These are phyloP conservation scores for Calameuta pallipes DNA, from an alignment of 2,888 invertebrate species.

Conservation along the genomic window DNA sequence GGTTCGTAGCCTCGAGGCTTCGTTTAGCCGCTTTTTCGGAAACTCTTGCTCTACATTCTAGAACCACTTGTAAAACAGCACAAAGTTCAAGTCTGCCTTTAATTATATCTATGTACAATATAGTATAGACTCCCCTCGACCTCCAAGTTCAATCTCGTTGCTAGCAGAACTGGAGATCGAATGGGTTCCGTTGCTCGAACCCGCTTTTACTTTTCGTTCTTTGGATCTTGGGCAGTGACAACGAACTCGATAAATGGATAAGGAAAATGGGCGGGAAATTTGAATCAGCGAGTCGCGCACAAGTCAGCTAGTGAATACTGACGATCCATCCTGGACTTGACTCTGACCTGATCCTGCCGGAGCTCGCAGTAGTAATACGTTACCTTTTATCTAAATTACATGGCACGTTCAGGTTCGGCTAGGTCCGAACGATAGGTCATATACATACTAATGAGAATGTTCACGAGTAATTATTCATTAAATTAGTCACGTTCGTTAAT, in stretches of 20 bases:
- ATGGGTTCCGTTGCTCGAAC: not conserved
- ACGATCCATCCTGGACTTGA: not conserved
- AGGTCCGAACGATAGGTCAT: not conserved
- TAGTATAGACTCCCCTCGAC: constrained; percentile 12
- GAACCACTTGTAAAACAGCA: constrained; percentile 30
- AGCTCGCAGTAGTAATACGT: not conserved
- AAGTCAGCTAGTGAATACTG: not conserved
- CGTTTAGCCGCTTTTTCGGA: not conserved
- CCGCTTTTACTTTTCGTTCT: not conserved
- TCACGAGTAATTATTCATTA: constrained; percentile 14
- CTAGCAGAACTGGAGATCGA: too few relatives aligned
- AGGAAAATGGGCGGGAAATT: not conserved
- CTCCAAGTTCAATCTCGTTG: not conserved
- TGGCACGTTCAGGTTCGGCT: constrained; percentile 31
- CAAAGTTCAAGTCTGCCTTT: constrained; percentile 29
- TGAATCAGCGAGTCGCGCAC: not conserved
- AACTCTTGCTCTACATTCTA: not conserved
- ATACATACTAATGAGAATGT: not conserved
- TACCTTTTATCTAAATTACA: constrained; percentile 33
- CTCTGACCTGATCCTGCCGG: not conserved
- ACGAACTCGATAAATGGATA: not conserved
- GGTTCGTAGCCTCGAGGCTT: not conserved
- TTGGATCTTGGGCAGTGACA: constrained; percentile 2
- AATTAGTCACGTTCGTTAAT: not conserved
- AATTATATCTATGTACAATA: constrained; percentile 36